Evolutionary conservation across 2,113 vertebrate species (phyloP), one percentile per base, ranked within the genome.

Genomic region (Psilopogon haemacephalus): DNA sequence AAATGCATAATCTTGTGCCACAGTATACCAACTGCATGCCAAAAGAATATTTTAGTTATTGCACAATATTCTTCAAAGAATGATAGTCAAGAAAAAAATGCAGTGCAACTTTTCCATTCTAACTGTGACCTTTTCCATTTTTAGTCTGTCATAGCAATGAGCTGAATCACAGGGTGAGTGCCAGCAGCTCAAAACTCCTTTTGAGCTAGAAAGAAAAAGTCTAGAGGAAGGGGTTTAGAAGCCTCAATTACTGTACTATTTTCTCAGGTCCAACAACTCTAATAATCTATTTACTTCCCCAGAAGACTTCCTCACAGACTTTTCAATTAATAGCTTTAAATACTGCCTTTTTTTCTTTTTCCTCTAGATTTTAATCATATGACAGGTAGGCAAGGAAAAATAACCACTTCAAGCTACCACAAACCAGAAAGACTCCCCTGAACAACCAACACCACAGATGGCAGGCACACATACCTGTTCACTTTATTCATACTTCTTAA

Each of bases 241-340:
- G 44, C 16, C 35, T 10, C 3, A 2, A 35, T 55, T 55, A 18
- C 9, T 32, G 15, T 7, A 71, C 24, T 35, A 10, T 65, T 81
- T 86, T 83, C 54, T 75, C 27, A 40, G 28, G 44, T n/a, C 10
- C 67, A 92, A 68, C 19, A 80, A 60, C 21, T 56, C 12, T 38
- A 84, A 67, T 26, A 37, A 68, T 46, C 37, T 86, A 35, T 60
- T 88, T 38, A 86, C 21, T 62, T 55, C 52, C 33, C 14, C 16
- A 26, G 8, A 3, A 86, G 48, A 78, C 42, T 75, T 74, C 27
- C 44, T 88, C 30, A 56, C 23, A 88, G 38, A 35, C 14, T 68
- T 86, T 85, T 65, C 21, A 44, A 65, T 58, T 48, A 86, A 54
- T 6, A 81, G 15, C 38, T 90, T 80, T 71, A 90, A 81, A 71